Evolutionary conservation across 2,797 vertebrate species (phyloP).

Genomic region (Brachyalestes nurse): DNA sequence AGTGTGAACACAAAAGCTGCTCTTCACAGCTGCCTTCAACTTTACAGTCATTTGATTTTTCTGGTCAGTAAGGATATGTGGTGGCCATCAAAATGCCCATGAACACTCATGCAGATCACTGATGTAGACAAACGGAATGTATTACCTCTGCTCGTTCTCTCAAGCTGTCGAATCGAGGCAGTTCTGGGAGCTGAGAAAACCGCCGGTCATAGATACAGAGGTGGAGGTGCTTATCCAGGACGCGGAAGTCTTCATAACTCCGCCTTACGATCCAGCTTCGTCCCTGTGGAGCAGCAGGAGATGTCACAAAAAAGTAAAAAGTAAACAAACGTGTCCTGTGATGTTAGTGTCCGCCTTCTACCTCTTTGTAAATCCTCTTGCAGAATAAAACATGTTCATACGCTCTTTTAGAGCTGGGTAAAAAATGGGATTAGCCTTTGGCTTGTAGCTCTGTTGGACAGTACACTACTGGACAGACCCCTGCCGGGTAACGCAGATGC

Average conservation of each 20-base stretch:
- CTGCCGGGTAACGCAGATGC: conserved; percentile 8
- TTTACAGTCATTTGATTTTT: too few species aligned
- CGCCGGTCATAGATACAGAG: conserved; percentile 97
- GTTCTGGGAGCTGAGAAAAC: conserved; percentile 95
- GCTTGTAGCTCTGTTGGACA: conserved; percentile 15
- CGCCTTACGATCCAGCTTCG: conserved; percentile 98
- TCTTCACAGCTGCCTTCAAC: too few species aligned
- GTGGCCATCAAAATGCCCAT: background rate
- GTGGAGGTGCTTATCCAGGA: conserved; percentile 97
- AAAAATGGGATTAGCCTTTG: conserved; percentile 5
- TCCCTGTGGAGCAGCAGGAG: conserved; percentile 76
- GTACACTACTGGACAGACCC: conserved; percentile 1
- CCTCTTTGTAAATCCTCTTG: background rate
- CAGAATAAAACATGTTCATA: background rate
- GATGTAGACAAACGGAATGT: background rate
- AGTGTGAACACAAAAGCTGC: too few species aligned
- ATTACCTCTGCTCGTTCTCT: conserved; percentile 91
- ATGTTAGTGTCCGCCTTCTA: conserved; percentile 10
- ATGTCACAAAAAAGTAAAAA: conserved; percentile 7
- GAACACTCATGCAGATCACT: background rate
- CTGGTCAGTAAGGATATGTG: too few species aligned
- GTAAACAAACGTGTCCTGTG: background rate
- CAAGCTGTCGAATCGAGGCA: conserved; percentile 90
- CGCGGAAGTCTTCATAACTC: conserved; percentile 98
- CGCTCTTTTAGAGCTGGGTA: conserved; percentile 5